Evolutionary conservation across 2,888 invertebrate genomes (phyloP).

Genomic region (Mantis religiosa): DNA sequence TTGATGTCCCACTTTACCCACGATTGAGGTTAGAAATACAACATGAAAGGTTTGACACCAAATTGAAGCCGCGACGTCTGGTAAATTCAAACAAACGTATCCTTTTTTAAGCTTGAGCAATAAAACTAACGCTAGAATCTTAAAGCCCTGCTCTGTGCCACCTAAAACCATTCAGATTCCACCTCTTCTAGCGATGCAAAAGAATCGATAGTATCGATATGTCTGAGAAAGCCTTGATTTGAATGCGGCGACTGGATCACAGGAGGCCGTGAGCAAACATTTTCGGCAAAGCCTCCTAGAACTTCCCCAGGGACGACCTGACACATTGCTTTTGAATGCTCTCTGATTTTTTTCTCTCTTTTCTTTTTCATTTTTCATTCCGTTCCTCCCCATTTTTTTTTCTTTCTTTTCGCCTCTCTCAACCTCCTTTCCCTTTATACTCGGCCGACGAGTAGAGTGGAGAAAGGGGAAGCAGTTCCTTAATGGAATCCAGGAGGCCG

Average conservation of each 20-base stretch:
- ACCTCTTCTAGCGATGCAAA: too few species aligned
- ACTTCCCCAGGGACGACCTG: not conserved
- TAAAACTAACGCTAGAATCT: not conserved
- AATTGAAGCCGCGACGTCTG: too few species aligned
- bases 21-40: too few species aligned
- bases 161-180: not conserved
- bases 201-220: not conserved
- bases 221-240: not conserved
- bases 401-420: not conserved
- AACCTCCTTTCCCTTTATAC: not conserved
- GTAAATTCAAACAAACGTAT: too few species aligned
- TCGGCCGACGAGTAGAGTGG: too few species aligned
- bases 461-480: not conserved
- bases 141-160: not conserved
- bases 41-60: too few species aligned
- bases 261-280: not conserved
- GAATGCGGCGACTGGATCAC: not conserved
- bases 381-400: not conserved
- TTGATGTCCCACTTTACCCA: too few species aligned
- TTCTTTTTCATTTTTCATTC: not conserved
- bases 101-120: not conserved
- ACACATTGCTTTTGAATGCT: not conserved
- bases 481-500: not conserved
- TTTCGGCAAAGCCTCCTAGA: not conserved
- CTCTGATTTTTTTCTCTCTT: not conserved